Conservation (phyloP, 2,113 vertebrate species). For the Oreochromis niloticus region DNA sequence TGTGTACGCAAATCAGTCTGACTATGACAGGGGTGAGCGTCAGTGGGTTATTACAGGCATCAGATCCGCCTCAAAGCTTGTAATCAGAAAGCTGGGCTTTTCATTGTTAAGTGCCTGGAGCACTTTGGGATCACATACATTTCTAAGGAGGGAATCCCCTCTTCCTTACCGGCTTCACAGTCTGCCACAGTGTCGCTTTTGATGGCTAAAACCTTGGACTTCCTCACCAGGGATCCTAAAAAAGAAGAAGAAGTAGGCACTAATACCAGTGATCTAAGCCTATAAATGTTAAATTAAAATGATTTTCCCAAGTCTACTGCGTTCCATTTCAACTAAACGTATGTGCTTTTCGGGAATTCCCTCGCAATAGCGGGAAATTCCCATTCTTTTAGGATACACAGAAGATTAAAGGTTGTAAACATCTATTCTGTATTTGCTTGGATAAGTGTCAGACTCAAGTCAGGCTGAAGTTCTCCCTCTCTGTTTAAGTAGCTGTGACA, state of each 20-base stretch:
- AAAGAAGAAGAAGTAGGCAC: neutral
- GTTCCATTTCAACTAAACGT: constrained; percentile 29
- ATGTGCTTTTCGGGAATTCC: constrained; percentile 68
- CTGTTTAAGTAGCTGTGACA: constrained; percentile 10
- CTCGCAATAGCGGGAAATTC: constrained; percentile 69
- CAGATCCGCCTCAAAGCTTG: constrained; percentile 28
- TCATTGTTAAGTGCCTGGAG: constrained; percentile 41
- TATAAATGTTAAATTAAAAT: constrained; percentile 2
- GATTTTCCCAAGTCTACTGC: constrained; percentile 13
- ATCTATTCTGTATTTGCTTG: constrained; percentile 53
- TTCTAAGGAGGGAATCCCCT: constrained; percentile 30
- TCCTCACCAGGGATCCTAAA: neutral
- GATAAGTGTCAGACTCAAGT: constrained; percentile 30
- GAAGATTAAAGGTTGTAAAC: constrained; percentile 66
- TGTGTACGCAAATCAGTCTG: neutral
- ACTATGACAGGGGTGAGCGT: constrained; percentile 24
- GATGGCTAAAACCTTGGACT: neutral
- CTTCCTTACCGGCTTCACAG: neutral
- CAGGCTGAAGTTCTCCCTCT: constrained; percentile 11
- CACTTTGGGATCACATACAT: constrained; percentile 27
- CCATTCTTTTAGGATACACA: constrained; percentile 68
- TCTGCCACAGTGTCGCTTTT: constrained; percentile 1
- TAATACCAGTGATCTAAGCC: neutral
- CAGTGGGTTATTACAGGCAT: constrained; percentile 29
- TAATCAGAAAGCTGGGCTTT: constrained; percentile 55